These are phyloP conservation scores for Aromia moschata DNA, from an alignment of 2,888 invertebrate species.

Conservation along the genomic window DNA sequence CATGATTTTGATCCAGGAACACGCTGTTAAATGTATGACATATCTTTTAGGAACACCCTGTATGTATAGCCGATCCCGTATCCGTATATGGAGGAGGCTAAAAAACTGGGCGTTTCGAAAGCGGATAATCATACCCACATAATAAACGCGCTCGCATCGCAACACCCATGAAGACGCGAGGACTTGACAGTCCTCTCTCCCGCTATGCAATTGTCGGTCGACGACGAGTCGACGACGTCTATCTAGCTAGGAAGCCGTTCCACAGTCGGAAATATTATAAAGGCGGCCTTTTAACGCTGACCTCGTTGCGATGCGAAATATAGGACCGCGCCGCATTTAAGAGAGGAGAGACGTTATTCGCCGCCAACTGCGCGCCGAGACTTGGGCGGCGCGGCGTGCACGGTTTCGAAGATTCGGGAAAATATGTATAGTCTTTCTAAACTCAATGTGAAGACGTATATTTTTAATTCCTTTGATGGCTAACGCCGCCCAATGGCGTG, in stretches of 20 bases:
- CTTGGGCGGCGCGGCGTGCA: not conserved
- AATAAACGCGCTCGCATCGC: not conserved
- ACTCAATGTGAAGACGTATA: too few species aligned
- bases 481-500: too few species aligned
- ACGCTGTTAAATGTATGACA: too few species aligned
- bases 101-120: too few species aligned
- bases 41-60: too few species aligned
- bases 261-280: conserved; percentile 28
- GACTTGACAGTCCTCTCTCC: too few species aligned
- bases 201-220: conserved; percentile 22
- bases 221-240: too few species aligned
- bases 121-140: not conserved
- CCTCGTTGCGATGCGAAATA: conserved; percentile 32
- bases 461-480: too few species aligned
- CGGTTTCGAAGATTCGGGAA: conserved; percentile 17
- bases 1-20: too few species aligned
- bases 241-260: conserved; percentile 29
- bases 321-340: conserved; percentile 27
- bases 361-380: not conserved
- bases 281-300: conserved; percentile 33
- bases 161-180: not conserved
- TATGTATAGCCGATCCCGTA: too few species aligned
- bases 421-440: too few species aligned
- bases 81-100: too few species aligned
- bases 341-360: conserved; percentile 30